These are phyloP conservation scores for Pseudochromis fuscus DNA, from an alignment of 2,797 vertebrate genomes.

Conservation along the genomic window DNA sequence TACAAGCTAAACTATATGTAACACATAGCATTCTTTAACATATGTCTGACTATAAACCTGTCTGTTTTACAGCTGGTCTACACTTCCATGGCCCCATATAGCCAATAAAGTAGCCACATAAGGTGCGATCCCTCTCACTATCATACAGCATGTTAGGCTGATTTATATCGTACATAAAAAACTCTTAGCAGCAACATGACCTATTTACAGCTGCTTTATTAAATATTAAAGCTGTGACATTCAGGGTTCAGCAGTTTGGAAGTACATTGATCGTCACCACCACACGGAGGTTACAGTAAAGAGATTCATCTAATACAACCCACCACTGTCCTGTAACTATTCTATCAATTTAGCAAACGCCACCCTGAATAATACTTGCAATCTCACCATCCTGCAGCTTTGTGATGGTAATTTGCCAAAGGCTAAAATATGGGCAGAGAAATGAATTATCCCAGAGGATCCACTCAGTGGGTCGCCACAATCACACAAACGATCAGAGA, in stretches of 20 bases:
- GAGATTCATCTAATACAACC: neutral
- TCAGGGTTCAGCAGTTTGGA: constrained; percentile 8
- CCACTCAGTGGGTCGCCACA: neutral
- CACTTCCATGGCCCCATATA: neutral
- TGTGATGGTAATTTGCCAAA: neutral
- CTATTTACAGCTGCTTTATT: constrained; percentile 49
- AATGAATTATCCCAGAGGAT: neutral
- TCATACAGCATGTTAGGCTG: neutral
- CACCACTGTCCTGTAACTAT: neutral
- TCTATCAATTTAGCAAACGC: neutral
- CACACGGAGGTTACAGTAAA: constrained; percentile 1
- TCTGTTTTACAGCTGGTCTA: neutral
- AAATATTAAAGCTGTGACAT: constrained; percentile 52
- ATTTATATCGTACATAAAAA: constrained; percentile 21
- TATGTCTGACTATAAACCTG: constrained; percentile 32
- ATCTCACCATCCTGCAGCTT: neutral
- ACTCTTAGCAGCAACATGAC: constrained; percentile 21
- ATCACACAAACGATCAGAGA: constrained; percentile 8
- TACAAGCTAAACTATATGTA: no score
- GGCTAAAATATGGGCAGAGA: neutral
- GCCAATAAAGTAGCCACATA: constrained; percentile 21
- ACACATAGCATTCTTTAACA: constrained; percentile 10
- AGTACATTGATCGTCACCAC: neutral
- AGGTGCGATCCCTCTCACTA: neutral
- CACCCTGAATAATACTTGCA: neutral